A percentile compares a stretch with the other conserved stretches of the same genome.
phyloP scores from a whole-genome alignment of 2,797 vertebrate genomes.

The Phyllotis vaccarum region DNA sequence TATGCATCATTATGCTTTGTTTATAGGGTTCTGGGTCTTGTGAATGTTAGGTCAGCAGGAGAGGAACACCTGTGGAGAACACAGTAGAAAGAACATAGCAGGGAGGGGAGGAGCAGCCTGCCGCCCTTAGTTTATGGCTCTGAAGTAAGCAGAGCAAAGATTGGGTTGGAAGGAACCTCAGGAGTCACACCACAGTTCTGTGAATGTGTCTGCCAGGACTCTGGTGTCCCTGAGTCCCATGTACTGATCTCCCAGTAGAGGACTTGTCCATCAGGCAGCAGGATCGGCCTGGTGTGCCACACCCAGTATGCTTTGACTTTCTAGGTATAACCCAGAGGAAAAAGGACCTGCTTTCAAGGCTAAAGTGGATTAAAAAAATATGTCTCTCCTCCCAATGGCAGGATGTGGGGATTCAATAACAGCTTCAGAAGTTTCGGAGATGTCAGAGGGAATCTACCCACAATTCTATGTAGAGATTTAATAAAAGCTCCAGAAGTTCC shows the following conservation, averaged over 20 bases:
- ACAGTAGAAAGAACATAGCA: accelerated
- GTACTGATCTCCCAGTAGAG: neutral
- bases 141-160: neutral
- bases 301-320: neutral
- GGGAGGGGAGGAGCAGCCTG: neutral
- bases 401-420: too few relatives aligned
- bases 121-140: neutral
- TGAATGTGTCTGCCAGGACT: neutral
- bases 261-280: neutral
- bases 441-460: too few relatives aligned
- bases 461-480: too few relatives aligned
- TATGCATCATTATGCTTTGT: neutral
- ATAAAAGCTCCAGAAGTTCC: too few relatives aligned
- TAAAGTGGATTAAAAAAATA: neutral
- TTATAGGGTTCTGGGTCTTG: neutral
- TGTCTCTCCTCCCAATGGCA: neutral
- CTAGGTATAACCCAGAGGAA: neutral
- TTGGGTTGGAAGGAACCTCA: neutral
- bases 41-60: neutral
- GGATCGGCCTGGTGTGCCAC: too few relatives aligned
- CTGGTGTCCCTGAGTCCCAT: too few relatives aligned
- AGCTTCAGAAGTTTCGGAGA: too few relatives aligned
- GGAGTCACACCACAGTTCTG: neutral
- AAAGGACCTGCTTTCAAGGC: neutral
- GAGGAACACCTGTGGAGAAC: neutral